Evolutionary conservation across 2,888 invertebrate species (phyloP).

Genomic region (Ochropleura plecta): DNA sequence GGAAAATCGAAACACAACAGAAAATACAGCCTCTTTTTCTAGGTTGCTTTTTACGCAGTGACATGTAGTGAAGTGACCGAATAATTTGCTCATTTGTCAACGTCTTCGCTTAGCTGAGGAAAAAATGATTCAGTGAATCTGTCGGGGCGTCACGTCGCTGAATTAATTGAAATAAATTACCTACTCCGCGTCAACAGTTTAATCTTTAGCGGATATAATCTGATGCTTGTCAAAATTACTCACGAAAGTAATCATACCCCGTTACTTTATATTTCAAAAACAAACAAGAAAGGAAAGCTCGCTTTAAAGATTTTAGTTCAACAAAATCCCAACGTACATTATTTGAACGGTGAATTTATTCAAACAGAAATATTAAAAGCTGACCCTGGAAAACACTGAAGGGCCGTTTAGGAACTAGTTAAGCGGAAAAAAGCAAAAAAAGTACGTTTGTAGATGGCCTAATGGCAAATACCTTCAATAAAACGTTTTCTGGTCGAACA

Average conservation of each 20-base stretch:
- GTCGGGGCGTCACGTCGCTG: slow-evolving; percentile 83
- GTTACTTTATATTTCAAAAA: neutral
- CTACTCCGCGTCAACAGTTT: slow-evolving; percentile 80
- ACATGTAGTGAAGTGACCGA: slow-evolving; percentile 84
- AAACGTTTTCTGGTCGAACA: slow-evolving; percentile 38
- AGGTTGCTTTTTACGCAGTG: slow-evolving; percentile 68
- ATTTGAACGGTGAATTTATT: neutral
- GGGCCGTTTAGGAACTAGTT: slow-evolving; percentile 13
- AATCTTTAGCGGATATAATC: slow-evolving; percentile 77
- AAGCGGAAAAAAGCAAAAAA: slow-evolving; percentile 10
- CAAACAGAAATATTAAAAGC: slow-evolving; percentile 12
- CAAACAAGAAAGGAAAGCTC: neutral
- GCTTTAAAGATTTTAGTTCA: neutral
- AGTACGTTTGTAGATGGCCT: slow-evolving; percentile 13
- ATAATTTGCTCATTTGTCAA: slow-evolving; percentile 88
- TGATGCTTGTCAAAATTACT: slow-evolving; percentile 78
- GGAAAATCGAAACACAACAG: slow-evolving; percentile 67
- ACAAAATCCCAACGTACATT: neutral
- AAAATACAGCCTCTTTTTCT: slow-evolving; percentile 62
- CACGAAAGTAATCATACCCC: slow-evolving; percentile 47
- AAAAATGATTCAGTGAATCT: slow-evolving; percentile 89
- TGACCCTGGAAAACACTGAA: slow-evolving; percentile 8
- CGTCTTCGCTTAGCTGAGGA: slow-evolving; percentile 83
- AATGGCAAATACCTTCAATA: slow-evolving; percentile 15
- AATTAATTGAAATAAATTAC: slow-evolving; percentile 89